phyloP scores from a whole-genome alignment of 2,113 vertebrate species.

The Coptodon rendalli region DNA sequence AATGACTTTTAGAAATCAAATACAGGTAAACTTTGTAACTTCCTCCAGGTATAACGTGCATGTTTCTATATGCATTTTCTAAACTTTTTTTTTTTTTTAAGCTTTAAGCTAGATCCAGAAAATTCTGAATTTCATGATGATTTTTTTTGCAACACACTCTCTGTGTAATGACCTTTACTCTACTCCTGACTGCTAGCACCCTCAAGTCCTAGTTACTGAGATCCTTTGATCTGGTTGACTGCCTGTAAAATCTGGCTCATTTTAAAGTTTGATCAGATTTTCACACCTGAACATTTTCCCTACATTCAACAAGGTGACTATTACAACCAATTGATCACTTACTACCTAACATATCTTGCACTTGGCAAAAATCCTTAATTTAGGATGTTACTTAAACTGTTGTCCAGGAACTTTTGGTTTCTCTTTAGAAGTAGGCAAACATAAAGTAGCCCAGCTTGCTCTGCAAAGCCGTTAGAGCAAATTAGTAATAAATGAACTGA shows the following conservation, averaged over 20 bases:
- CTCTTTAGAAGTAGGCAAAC: neutral
- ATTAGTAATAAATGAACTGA: neutral
- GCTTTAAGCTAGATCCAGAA: too few relatives aligned
- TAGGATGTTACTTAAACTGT: neutral
- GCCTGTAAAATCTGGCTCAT: neutral
- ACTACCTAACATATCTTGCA: neutral
- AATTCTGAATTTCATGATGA: neutral
- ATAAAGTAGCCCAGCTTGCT: neutral
- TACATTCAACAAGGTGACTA: neutral
- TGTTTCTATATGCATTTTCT: neutral
- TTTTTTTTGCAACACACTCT: neutral
- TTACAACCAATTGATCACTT: neutral
- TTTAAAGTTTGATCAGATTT: neutral
- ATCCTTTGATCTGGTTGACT: neutral
- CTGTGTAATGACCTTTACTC: neutral
- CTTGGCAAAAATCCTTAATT: neutral
- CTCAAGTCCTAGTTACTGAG: neutral
- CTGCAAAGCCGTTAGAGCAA: neutral
- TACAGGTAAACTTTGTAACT: neutral
- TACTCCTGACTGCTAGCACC: neutral
- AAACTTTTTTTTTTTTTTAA: neutral
- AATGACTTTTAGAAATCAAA: neutral
- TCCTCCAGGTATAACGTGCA: neutral
- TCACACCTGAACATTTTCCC: neutral
- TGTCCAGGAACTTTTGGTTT: neutral